These are phyloP conservation scores for Microchrysa polita DNA, from an alignment of 2,888 invertebrate genomes.

Conservation along the genomic window DNA sequence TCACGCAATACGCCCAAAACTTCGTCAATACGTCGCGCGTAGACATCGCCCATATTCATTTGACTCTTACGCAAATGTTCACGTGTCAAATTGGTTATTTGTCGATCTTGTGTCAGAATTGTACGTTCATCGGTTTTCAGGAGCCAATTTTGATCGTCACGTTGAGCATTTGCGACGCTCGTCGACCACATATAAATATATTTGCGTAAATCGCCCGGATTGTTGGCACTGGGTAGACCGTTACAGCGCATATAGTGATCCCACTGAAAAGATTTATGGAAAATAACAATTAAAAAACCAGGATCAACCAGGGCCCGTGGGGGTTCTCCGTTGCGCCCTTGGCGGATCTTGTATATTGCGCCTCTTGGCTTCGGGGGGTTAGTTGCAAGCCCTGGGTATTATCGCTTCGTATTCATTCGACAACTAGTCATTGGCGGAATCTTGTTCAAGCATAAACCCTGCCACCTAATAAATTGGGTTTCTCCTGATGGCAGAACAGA, in stretches of 20 bases:
- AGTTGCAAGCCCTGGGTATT: no score
- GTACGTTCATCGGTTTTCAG: slow-evolving; percentile 62
- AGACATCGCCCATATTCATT: slow-evolving; percentile 61
- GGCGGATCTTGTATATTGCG: no score
- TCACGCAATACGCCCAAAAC: slow-evolving; percentile 63
- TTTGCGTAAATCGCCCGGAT: slow-evolving; percentile 63
- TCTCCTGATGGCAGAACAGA: no score
- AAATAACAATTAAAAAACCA: no score
- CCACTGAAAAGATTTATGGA: slow-evolving; percentile 59
- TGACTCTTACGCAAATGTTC: slow-evolving; percentile 59
- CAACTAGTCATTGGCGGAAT: no score
- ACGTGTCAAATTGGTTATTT: slow-evolving; percentile 58
- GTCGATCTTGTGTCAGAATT: slow-evolving; percentile 61
- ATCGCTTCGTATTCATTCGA: no score
- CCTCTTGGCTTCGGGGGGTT: no score
- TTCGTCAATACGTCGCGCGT: slow-evolving; percentile 60
- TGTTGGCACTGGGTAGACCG: slow-evolving; percentile 61
- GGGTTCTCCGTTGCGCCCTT: no score
- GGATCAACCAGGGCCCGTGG: no score
- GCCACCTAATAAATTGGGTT: no score
- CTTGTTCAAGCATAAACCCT: no score
- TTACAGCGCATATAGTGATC: slow-evolving; percentile 64
- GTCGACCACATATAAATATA: slow-evolving; percentile 63
- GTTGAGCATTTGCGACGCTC: slow-evolving; percentile 56
- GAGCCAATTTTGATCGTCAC: slow-evolving; percentile 61